Conservation (phyloP, 2,888 invertebrate genomes). For the Lasioglossum figueresi region DNA sequence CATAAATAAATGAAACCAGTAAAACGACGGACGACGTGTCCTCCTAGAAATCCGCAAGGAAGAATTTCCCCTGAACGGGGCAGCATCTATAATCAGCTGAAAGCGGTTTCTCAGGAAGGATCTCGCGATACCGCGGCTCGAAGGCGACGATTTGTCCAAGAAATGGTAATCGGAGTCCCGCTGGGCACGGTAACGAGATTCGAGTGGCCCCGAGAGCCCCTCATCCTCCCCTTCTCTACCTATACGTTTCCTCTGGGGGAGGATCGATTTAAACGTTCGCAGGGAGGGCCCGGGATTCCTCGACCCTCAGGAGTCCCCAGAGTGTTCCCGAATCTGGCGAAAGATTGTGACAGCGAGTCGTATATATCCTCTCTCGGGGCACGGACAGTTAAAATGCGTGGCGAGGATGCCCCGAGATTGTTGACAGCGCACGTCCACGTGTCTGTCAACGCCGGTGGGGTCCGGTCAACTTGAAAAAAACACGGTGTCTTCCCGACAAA, state of each 20-base stretch:
- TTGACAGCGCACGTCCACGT: conserved; percentile 60
- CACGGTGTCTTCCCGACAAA: background rate
- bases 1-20: conserved; percentile 17
- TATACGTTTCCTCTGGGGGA: conserved; percentile 45
- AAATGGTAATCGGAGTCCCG: conserved; percentile 74
- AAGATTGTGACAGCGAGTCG: conserved; percentile 65
- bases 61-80: conserved; percentile 43
- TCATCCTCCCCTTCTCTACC: conserved; percentile 5
- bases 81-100: conserved; percentile 35
- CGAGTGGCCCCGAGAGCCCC: conserved; percentile 53
- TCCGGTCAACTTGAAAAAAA: background rate
- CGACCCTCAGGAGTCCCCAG: conserved; percentile 58
- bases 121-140: conserved; percentile 52
- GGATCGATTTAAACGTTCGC: conserved; percentile 74
- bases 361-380: conserved; percentile 45
- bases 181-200: conserved; percentile 72
- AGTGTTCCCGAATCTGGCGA: conserved; percentile 68
- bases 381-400: conserved; percentile 39
- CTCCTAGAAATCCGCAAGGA: conserved; percentile 31
- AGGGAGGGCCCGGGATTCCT: conserved; percentile 59
- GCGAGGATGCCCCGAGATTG: conserved; percentile 39
- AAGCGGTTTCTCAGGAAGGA: conserved; percentile 33
- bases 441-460: conserved; percentile 57
- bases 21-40: conserved; percentile 6
- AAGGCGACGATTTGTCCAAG: conserved; percentile 74